These are phyloP conservation scores for Hypanus sabinus DNA, from an alignment of 2,113 vertebrate genomes.

Conservation along the genomic window DNA sequence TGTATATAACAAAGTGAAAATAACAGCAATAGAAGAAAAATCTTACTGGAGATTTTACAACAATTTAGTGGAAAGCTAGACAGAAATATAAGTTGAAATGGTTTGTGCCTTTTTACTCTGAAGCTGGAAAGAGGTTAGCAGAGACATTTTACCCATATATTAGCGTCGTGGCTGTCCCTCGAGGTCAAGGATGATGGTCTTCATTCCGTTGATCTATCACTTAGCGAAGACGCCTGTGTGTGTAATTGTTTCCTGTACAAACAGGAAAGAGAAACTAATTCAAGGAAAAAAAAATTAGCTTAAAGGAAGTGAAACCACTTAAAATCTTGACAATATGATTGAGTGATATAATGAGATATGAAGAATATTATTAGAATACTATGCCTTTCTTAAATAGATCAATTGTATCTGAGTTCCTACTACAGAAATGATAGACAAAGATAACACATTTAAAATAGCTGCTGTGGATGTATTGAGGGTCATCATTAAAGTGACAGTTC, in stretches of 20 bases:
- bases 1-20: not conserved
- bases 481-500: not conserved
- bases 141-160: not conserved
- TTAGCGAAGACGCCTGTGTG: no score
- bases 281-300: not conserved
- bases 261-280: not conserved
- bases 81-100: not conserved
- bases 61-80: not conserved
- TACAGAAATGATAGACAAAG: not conserved
- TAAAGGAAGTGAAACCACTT: not conserved
- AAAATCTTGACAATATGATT: not conserved
- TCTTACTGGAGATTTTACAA: not conserved
- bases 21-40: not conserved
- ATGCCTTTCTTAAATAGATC: not conserved
- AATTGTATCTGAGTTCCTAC: not conserved
- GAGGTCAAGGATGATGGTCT: no score
- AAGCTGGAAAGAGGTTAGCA: not conserved
- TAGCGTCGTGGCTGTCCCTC: no score
- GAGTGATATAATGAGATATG: not conserved
- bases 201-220: no score
- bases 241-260: no score
- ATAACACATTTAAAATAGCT: not conserved
- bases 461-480: no score
- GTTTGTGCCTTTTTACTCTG: no score
- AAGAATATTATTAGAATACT: not conserved